Conservation (phyloP, 2,113 vertebrate genomes). For the Copsychus sechellarum region DNA sequence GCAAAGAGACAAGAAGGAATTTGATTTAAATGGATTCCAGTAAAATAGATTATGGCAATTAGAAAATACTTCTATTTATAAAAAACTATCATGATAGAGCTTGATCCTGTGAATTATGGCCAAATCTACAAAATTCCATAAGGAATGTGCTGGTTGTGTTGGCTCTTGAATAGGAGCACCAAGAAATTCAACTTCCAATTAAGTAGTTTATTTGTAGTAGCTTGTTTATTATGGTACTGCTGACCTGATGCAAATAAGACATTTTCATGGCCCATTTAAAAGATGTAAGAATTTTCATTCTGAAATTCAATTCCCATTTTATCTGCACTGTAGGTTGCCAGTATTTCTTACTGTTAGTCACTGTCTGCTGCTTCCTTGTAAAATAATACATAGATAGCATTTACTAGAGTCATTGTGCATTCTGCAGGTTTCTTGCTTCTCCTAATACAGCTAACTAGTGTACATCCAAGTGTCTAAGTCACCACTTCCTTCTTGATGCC, state of each 20-base stretch:
- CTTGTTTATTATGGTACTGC: neutral
- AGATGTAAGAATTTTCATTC: neutral
- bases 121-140: neutral
- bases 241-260: neutral
- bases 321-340: neutral
- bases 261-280: neutral
- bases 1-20: neutral
- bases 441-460: neutral
- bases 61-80: neutral
- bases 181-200: neutral
- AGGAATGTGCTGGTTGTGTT: neutral
- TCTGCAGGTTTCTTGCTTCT: neutral
- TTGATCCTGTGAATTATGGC: fast-evolving
- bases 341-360: neutral
- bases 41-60: neutral
- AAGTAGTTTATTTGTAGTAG: neutral
- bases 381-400: neutral
- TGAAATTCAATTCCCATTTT: neutral
- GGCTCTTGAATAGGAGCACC: neutral
- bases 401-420: neutral
- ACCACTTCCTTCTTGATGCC: neutral
- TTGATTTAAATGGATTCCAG: neutral
- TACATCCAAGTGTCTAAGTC: neutral
- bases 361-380: neutral
- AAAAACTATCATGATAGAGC: neutral